Base-by-base conservation (phyloP, 2,888 invertebrate genomes). In the Leucoma salicis region DNA sequence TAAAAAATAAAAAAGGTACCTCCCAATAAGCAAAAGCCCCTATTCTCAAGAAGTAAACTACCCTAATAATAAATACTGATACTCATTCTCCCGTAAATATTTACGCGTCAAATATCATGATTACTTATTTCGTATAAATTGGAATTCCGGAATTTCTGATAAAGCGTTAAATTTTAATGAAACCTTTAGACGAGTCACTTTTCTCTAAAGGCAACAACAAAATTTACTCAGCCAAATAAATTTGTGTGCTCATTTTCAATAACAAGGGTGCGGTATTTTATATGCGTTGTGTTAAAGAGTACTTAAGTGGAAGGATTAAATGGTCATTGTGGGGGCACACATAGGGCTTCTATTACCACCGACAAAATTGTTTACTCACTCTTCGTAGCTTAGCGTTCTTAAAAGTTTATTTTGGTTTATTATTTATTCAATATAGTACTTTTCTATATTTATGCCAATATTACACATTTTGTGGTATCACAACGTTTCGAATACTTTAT, bases 171-270 rank as follows among this genome's bases (percentile, higher is more conserved):
- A 54, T 58, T 58, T 46, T 43, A 50, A 42, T 33, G 42, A 44
- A 42, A 46, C 32, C 35, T 35, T 54, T 35, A 55, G 37, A 32
- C 31, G 35, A 27, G 6, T 32, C 46, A 48, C 54, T 51, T 11
- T 53, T 40, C 42, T 40, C 42, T 43, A 51, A 54, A 51, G 28
- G 42, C 49, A 48, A 49, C 46, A 49, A 57, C 31, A 61, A 66
- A 75, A 74, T 66, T 63, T 69, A 61, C 57, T 58, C 54, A 58
- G 49, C 57, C 66, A 69, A 67, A 73, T 66, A 69, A 70, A 74
- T 72, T 69, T 70, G 75, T 68, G 64, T 61, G 64, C 55, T 59
- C 68, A 63, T 59, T 69, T 73, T 70, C 64, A 70, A 70, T 70
- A 70, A 70, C 70, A 61, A 46, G 50, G 49, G 53, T 56, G 57